Base-by-base conservation (phyloP, 2,797 vertebrate genomes). In the Morus bassanus region DNA sequence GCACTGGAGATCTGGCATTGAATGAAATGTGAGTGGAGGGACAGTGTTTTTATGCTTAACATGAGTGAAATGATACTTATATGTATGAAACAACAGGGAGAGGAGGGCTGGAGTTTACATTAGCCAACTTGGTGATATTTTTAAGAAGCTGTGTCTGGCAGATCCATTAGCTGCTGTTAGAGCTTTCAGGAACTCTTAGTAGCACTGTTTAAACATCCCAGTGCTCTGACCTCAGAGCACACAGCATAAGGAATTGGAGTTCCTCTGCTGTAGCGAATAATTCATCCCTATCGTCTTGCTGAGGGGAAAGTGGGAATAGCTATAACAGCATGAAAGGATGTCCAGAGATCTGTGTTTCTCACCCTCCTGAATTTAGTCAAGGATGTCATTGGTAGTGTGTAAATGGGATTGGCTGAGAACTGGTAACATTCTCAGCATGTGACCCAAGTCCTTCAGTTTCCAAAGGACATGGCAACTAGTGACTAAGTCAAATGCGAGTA, bases 21-120 rank as follows among this genome's bases (percentile, higher is more conserved):
- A 51, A 60, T 60, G 41, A 91, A 76, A 94, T 84, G 61, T 39
- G 75, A 96, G 72, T 86, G 28, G 51, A 95, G 53, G 43, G 21
- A 84, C 43, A 74, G 67, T 28, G 78, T 41, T 96, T 97, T 97
- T 94, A 84, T 92, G 30, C 79, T 97, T 85, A 89, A 70, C 77
- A 68, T 31, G 30, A 96, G 89, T 81, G 85, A 97, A 97, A 94
- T 54, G 76, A 83, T 92, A 68, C 53, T 78, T 96, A 85, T 68
- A 50, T 27, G 30, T 73, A 82, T 76, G 70, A 95, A 97, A 73
- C 94, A 97, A 96, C 95, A 94, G 87, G 75, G 96, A 95, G 88
- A 90, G 45, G 54, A 93, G 60, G 22, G 25, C 96, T 98, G 97
- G 85, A 89, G 75, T 97, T 98, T 89, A 90, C 95, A 98, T 98